Percentiles rank a stretch among this genome's conserved stretches.
phyloP scores from a whole-genome alignment of 2,797 vertebrate genomes.

The Channa striata region DNA sequence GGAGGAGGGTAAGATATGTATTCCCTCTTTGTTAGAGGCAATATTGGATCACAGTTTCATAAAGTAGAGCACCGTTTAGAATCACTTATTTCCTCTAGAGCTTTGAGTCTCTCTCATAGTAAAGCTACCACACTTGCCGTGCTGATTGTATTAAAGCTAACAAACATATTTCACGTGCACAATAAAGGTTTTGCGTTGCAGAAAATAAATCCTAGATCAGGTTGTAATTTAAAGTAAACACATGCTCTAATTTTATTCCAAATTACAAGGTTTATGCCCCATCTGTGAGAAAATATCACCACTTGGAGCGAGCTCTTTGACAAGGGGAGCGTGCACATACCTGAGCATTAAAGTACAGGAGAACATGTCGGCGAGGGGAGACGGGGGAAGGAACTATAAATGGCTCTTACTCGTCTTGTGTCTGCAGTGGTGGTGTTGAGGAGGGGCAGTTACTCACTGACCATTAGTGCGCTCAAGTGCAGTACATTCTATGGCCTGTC shows the following conservation, averaged over 20 bases:
- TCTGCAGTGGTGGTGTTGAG: slow-evolving; percentile 45
- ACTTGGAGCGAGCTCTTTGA: slow-evolving; percentile 13
- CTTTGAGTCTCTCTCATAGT: slow-evolving; percentile 62
- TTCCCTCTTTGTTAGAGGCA: slow-evolving; percentile 70
- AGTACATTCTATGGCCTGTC: slow-evolving; percentile 78
- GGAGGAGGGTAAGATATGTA: slow-evolving; percentile 48
- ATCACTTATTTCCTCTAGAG: slow-evolving; percentile 73
- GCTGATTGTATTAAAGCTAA: slow-evolving; percentile 57
- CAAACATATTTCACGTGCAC: slow-evolving; percentile 39
- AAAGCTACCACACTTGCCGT: slow-evolving; percentile 45
- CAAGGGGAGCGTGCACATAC: slow-evolving; percentile 18
- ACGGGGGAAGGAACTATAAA: slow-evolving; percentile 63
- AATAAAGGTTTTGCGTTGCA: slow-evolving; percentile 53
- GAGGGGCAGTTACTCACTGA: slow-evolving; percentile 68
- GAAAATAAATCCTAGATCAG: slow-evolving; percentile 33
- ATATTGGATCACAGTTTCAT: slow-evolving; percentile 70
- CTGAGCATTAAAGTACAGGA: slow-evolving; percentile 43
- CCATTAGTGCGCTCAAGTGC: slow-evolving; percentile 78
- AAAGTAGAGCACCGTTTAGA: slow-evolving; percentile 78
- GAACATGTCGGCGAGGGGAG: slow-evolving; percentile 45
- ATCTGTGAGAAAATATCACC: background rate
- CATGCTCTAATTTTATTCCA: slow-evolving; percentile 17
- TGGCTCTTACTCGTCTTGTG: slow-evolving; percentile 59
- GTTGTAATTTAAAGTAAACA: slow-evolving; percentile 21
- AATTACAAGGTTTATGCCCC: slow-evolving; percentile 18